Evolutionary conservation across 2,888 invertebrate species (phyloP), one percentile per base, ranked within the genome.

Genomic region (Eupeodes latifasciatus): DNA sequence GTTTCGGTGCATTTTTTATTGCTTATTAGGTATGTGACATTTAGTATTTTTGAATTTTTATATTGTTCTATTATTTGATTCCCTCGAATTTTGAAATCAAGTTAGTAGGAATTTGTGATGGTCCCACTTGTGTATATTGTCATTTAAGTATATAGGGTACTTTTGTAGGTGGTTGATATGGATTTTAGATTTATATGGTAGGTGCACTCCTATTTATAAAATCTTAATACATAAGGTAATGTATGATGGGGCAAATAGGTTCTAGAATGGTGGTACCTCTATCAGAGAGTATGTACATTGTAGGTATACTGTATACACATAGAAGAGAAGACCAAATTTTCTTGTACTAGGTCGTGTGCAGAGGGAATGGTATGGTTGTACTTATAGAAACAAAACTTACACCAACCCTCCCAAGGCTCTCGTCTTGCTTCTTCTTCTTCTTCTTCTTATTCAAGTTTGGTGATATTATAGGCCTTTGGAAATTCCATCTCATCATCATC

Each of bases 391-490:
- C 27, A 27, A 27, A 44, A 62, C 77, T 72, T 72, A 71, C 71
- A 86, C 59, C 36, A 12, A 34, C 59, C 49, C 16, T 12, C 36
- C 66, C 34, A 55, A 34, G 40, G 9, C 51, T 49, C 49, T 55
- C 34, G 40, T 27, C 44, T 62, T 64, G 64, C 16, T 16, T 64
- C 19, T 44, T 16, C 62, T 62, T 62, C 36, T 12, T 57, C 72
- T 67, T 44, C n/a, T 59, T 57, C 72, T 67, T 44, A n/a, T 59
- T 67, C 11, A 40, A 67, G 47, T 79, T 69, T 75, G 80, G 51
- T 85, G 64, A 81, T 78, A 75, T 82, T 62, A 81, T 85, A 88
- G 77, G 88, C 88, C 85, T 88, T 66, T 85, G 64, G 85, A 88
- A 85, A 78, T 75, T 81, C 81, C 85, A 88, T 88, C 88, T 85